Evolutionary conservation across 1,140 invertebrate species (phyloP).

Genomic region (Scaptomyza montana): DNA sequence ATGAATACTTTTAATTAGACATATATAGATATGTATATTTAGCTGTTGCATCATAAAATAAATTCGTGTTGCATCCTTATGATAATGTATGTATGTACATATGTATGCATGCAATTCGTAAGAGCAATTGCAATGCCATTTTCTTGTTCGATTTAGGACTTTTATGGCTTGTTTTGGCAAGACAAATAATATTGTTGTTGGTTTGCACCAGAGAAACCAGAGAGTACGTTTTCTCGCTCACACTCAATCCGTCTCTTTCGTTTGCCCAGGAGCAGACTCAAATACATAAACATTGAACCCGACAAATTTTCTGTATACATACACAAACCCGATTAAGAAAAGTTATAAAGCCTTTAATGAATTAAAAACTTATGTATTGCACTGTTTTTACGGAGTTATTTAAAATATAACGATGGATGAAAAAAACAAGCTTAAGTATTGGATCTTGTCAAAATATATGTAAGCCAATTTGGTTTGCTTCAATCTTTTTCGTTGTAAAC

Average conservation of each 20-base stretch:
- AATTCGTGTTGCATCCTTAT: too few relatives aligned
- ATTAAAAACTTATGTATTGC: background rate
- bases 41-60: too few relatives aligned
- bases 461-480: background rate
- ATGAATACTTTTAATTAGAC: too few relatives aligned
- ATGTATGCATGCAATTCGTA: too few relatives aligned
- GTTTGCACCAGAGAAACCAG: background rate
- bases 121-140: background rate
- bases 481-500: background rate
- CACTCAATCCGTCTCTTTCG: background rate
- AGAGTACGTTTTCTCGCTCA: background rate
- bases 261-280: constrained; percentile 11
- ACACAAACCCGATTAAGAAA: constrained; percentile 25
- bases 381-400: background rate
- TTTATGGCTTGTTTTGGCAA: constrained; percentile 47
- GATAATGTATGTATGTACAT: too few relatives aligned
- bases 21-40: too few relatives aligned
- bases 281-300: constrained; percentile 37
- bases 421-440: background rate
- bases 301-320: constrained; percentile 66
- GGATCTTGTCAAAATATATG: background rate
- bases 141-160: constrained; percentile 16
- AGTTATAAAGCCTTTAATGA: background rate
- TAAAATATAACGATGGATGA: background rate
- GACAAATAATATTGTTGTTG: constrained; percentile 25